Evolutionary conservation across 2,113 vertebrate genomes (phyloP), one percentile per base, ranked within the genome.

Genomic region (Hippolais icterina): DNA sequence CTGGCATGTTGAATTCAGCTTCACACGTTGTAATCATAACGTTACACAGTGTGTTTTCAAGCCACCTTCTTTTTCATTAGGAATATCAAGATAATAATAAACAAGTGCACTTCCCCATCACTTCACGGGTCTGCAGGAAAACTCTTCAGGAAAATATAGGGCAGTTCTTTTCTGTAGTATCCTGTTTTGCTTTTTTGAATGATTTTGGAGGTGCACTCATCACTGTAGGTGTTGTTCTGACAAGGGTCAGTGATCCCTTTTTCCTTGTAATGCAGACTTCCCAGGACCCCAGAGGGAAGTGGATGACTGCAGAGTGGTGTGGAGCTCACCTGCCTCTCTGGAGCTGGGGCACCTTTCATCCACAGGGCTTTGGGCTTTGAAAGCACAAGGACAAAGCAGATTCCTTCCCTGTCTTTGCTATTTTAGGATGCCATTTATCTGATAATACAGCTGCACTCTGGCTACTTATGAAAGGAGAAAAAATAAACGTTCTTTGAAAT

Each of bases 1-100:
- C 80, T 94, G 84, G 87, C 91, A 77, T 90, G 92, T 97, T 95
- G 93, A 94, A 90, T 91, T 69, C 61, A 42, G 94, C 83, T 96
- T 92, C 70, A 15, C 85, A 57, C 10, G 10, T 56, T 96, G 76
- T 15, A 37, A 64, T 95, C 44, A 28, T 33, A 79, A 20, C n/a
- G 6, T 59, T 57, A 5, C 11, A 20, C 39, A 21, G 37, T 23
- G 46, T 76, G 64, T 82, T 95, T 93, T 85, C 68, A 70, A 80
- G 63, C n/a, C 29, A 25, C 52, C 39, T 90, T 53, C 47, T 78
- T 83, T 63, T 61, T 35, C 47, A 11, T 41, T 44, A 49, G 64
- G 85, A 87, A 29, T 70, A 65, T 25, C 28, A 65, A 82, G 82
- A 16, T 44, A 31, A 52, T 46, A 57, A 52, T 46, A 57, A 47